Evolutionary conservation across 1,140 invertebrate species (phyloP).

Genomic region (Meloidogyne exigua): DNA sequence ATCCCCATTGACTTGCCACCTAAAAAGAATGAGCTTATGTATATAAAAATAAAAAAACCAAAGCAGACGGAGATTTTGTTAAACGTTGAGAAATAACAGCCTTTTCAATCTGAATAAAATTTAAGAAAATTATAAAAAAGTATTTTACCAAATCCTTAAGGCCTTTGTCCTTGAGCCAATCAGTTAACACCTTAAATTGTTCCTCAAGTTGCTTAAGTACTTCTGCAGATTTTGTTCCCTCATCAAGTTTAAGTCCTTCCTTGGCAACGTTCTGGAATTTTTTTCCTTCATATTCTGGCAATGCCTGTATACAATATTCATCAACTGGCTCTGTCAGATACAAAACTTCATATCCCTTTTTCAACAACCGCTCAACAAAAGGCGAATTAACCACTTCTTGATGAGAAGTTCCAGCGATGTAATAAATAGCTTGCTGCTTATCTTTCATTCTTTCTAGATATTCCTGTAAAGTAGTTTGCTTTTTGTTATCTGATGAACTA

Average conservation of each 20-base stretch:
- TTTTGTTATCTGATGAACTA: conserved; percentile 75
- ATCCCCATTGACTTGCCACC: conserved; percentile 89
- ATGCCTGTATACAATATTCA: conserved; percentile 90
- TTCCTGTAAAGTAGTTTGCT: conserved; percentile 77
- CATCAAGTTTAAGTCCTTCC: conserved; percentile 84
- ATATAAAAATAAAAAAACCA: conserved; percentile 93
- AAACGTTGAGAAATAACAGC: conserved; percentile 84
- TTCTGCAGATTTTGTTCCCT: conserved; percentile 75
- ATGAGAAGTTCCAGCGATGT: conserved; percentile 83
- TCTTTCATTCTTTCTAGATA: conserved; percentile 94
- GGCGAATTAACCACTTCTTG: conserved; percentile 80
- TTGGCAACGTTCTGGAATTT: conserved; percentile 99
- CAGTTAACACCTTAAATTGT: conserved; percentile 83
- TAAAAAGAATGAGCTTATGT: conserved; percentile 66
- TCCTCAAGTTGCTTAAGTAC: conserved; percentile 77
- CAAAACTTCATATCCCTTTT: conserved; percentile 92
- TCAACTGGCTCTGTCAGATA: conserved; percentile 94
- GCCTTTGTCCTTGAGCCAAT: conserved; percentile 82
- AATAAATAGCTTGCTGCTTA: conserved; percentile 93
- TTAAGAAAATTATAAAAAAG: not conserved
- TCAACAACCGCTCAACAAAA: conserved; percentile 87
- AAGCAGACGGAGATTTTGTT: conserved; percentile 85
- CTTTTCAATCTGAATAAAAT: conserved; percentile 71
- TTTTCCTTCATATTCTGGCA: conserved; percentile 98
- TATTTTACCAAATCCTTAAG: conserved; percentile 76